These are phyloP conservation scores for Chrysodeixis includens DNA, from an alignment of 2,888 invertebrate species.

Conservation along the genomic window DNA sequence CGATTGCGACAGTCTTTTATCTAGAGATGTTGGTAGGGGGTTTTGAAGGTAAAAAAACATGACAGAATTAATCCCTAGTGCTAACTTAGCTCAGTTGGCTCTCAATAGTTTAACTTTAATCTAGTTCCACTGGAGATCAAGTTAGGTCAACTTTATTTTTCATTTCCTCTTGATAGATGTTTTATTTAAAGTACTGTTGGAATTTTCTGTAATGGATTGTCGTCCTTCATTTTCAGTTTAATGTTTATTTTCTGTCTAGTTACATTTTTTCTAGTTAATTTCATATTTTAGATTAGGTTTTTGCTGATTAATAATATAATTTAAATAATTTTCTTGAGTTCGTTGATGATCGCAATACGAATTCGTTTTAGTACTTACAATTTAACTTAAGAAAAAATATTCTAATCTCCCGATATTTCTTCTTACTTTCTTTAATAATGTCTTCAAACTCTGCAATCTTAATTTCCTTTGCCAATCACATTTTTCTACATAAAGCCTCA, in stretches of 20 bases:
- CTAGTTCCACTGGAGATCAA: constrained; percentile 73
- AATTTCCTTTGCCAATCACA: constrained; percentile 13
- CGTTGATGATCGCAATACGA: too few relatives aligned
- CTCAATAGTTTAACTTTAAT: constrained; percentile 74
- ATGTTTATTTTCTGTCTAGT: neutral
- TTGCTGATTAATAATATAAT: too few relatives aligned
- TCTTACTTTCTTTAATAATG: too few relatives aligned
- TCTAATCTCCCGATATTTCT: too few relatives aligned
- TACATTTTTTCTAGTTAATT: neutral
- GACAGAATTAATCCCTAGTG: constrained; percentile 50
- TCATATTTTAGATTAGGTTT: neutral
- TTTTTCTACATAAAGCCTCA: constrained; percentile 27
- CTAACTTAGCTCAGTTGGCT: constrained; percentile 74
- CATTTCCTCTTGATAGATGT: constrained; percentile 61
- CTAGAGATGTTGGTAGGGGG: too few relatives aligned
- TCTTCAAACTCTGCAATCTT: neutral
- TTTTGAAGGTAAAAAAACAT: constrained; percentile 47
- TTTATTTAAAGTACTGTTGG: constrained; percentile 55
- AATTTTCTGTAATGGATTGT: constrained; percentile 19
- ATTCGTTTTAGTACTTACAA: too few relatives aligned
- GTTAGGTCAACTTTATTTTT: constrained; percentile 73
- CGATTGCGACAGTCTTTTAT: too few relatives aligned
- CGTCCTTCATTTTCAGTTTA: neutral
- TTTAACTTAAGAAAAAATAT: too few relatives aligned
- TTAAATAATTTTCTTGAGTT: too few relatives aligned